Percentiles rank a stretch among this genome's conserved stretches.
Evolutionary conservation across 2,113 vertebrate species (phyloP).

Genomic region (Cyrtonyx montezumae): DNA sequence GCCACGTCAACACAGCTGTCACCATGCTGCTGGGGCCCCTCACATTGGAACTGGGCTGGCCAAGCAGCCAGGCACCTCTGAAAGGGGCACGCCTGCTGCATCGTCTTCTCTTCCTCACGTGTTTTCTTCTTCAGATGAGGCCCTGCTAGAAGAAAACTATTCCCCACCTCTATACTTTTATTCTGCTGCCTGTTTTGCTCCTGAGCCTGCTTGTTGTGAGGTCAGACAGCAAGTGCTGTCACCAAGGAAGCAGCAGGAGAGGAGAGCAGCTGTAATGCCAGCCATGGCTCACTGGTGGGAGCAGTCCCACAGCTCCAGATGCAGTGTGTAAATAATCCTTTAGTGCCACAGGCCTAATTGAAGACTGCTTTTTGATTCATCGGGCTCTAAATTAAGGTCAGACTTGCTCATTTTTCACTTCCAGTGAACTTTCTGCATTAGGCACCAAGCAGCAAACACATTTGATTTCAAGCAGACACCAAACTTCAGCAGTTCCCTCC

Average conservation of each 20-base stretch:
- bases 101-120: accelerated
- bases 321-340: background rate
- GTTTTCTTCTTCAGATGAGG: background rate
- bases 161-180: background rate
- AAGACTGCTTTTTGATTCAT: conserved; percentile 2
- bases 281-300: background rate
- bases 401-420: background rate
- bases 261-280: background rate
- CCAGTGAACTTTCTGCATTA: background rate
- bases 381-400: conserved; percentile 22
- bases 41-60: background rate
- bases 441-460: background rate
- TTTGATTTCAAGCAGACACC: background rate
- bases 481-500: background rate
- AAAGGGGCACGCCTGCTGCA: background rate
- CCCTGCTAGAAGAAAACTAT: background rate
- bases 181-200: background rate
- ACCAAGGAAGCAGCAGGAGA: background rate
- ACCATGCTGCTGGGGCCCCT: accelerated
- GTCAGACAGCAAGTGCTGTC: background rate
- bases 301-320: accelerated
- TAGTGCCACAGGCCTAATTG: background rate
- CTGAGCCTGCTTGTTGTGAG: background rate
- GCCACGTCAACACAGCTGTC: background rate
- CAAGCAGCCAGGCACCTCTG: background rate